A percentile compares a stretch with the other conserved stretches of the same genome.
Conservation (phyloP, 2,888 invertebrate genomes). For the Platycheirus albimanus region DNA sequence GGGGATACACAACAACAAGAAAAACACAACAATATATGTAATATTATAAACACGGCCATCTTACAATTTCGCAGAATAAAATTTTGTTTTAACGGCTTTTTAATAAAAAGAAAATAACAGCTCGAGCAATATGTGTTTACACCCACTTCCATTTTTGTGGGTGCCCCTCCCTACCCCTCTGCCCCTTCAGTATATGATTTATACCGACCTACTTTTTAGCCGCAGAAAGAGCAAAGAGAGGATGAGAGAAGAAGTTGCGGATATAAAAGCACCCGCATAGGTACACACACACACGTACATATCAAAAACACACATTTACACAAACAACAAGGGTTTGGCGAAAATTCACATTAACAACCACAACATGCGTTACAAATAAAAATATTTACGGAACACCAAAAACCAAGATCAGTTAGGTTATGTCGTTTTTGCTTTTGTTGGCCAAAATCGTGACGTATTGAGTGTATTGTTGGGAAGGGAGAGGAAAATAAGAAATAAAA, state of each 20-base stretch:
- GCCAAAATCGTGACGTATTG: neutral
- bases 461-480: neutral
- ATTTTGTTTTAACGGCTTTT: slow-evolving; percentile 61
- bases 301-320: neutral
- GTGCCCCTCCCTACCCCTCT: neutral
- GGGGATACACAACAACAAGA: no score
- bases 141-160: slow-evolving; percentile 9
- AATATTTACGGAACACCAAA: slow-evolving; percentile 50
- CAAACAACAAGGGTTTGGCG: slow-evolving; percentile 28
- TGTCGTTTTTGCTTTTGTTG: neutral
- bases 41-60: slow-evolving; percentile 46
- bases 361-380: slow-evolving; percentile 48
- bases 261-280: slow-evolving; percentile 12
- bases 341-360: slow-evolving; percentile 44
- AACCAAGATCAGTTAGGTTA: slow-evolving; percentile 51
- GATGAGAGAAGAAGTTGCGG: neutral
- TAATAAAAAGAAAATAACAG: slow-evolving; percentile 44
- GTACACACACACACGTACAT: neutral
- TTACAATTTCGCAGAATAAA: slow-evolving; percentile 37
- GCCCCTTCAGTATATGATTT: slow-evolving; percentile 24
- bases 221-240: no score
- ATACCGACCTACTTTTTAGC: slow-evolving; percentile 8
- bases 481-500: slow-evolving; percentile 16
- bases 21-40: neutral
- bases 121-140: slow-evolving; percentile 30